Percentiles rank a stretch among this genome's conserved stretches.
These are phyloP conservation scores for Ammodramus savannarum DNA, from an alignment of 2,113 vertebrate genomes.

Conservation along the genomic window DNA sequence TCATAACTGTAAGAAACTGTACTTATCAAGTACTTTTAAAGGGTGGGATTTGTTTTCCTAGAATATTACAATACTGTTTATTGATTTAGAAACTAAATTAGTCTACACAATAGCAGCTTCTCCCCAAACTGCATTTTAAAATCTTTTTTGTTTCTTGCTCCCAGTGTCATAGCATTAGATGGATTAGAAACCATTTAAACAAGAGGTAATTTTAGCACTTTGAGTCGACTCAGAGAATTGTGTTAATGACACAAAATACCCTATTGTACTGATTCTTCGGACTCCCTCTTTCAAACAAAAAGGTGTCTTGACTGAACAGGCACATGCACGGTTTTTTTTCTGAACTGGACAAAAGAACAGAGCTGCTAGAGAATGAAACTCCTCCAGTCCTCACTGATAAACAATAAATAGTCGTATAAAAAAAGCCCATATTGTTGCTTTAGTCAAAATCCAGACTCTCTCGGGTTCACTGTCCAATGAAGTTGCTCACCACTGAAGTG, in stretches of 20 bases:
- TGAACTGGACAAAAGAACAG: constrained; percentile 57
- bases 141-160: constrained; percentile 62
- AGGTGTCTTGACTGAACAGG: constrained; percentile 73
- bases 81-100: constrained; percentile 67
- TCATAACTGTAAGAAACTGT: constrained; percentile 73
- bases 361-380: constrained; percentile 54
- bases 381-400: constrained; percentile 67
- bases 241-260: constrained; percentile 61
- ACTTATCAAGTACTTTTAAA: constrained; percentile 75
- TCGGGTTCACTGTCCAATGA: not conserved
- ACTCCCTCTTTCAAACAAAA: constrained; percentile 71
- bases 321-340: constrained; percentile 72
- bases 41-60: constrained; percentile 66
- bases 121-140: constrained; percentile 52
- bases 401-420: constrained; percentile 78
- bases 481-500: not conserved
- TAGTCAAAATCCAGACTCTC: constrained; percentile 47
- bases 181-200: constrained; percentile 65
- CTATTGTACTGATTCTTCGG: constrained; percentile 62
- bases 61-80: constrained; percentile 69
- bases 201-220: constrained; percentile 72
- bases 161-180: constrained; percentile 55
- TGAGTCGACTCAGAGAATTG: constrained; percentile 44
- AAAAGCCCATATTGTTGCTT: constrained; percentile 44
- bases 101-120: constrained; percentile 68